phyloP scores from a whole-genome alignment of 2,888 invertebrate genomes.

The Trissolcus japonicus region DNA sequence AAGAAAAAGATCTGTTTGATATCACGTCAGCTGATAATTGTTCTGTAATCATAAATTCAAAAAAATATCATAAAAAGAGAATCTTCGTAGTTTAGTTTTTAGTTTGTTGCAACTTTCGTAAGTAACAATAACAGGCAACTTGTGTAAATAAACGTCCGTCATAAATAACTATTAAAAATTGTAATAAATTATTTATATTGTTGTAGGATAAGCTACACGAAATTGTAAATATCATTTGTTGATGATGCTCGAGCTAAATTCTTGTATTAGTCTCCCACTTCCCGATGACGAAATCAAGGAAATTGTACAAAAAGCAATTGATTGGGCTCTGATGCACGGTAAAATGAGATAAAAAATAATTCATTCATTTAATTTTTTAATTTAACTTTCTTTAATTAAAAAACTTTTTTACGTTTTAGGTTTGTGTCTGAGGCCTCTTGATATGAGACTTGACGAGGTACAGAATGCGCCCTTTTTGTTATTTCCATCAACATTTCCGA shows the following conservation, averaged over 20 bases:
- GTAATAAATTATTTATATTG: neutral
- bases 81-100: neutral
- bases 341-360: conserved; percentile 22
- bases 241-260: conserved; percentile 74
- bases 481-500: conserved; percentile 79
- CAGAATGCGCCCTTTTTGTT: conserved; percentile 78
- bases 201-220: too few relatives aligned
- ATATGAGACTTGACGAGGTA: conserved; percentile 74
- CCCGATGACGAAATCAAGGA: conserved; percentile 78
- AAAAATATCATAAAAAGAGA: neutral
- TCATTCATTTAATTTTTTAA: neutral
- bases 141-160: neutral
- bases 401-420: conserved; percentile 63
- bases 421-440: conserved; percentile 76
- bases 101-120: neutral
- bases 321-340: conserved; percentile 80
- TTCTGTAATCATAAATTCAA: too few relatives aligned
- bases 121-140: neutral
- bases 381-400: neutral
- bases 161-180: neutral
- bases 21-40: too few relatives aligned
- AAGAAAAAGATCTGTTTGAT: too few relatives aligned
- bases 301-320: conserved; percentile 77
- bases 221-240: neutral
- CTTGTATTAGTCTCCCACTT: conserved; percentile 83